Base-by-base conservation (phyloP, 1,140 invertebrate species). In the Carcinoscorpius rotundicauda region DNA sequence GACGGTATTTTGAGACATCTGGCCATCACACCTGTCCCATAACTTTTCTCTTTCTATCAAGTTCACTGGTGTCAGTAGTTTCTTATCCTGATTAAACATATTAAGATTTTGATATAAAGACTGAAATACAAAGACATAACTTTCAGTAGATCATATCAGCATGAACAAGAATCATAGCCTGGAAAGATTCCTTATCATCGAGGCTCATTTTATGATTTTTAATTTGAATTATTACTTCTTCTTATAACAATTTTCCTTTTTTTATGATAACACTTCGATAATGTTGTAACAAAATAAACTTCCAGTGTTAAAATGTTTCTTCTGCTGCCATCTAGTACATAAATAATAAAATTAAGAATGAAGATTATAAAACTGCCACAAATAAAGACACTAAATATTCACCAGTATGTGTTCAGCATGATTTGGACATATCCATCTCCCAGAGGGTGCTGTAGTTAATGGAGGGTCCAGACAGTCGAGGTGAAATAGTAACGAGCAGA, bases 381-480 rank as follows among this genome's bases (percentile, higher is more conserved):
- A 29, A 29, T 29, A 29, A 29, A 29, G 2, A 29, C 29, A 29
- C 29, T 29, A 29, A 29, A 29, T 29, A 29, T 29, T 82, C 78
- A 87, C 87, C 68, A 93, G 81, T 71, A 86, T 85, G 73, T 93
- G 88, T 78, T 97, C 91, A 3, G 90, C 85, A 79, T 98, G 95
- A 78, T 93, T 91, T 0, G 93, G 93, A 78, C 95, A 98, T 91
- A 97, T 97, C 94, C 94, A 98, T 60, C 86, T 78, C 0, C 88
- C 89, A 49, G 86, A 85, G 3, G 94, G 93, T 66, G 91, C 80
- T 5, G 86, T 84, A 0, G 91, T 90, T 11, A 97, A 77, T 2
- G 94, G 93, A 29, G 93, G 93, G 77, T 95, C 87, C 51, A 97
- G 76, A 74, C 95, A 98, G 75, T 98, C 94, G 68, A 91, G 81